These are phyloP conservation scores for Hydropotes inermis DNA, from an alignment of 2,113 vertebrate genomes.

Conservation along the genomic window DNA sequence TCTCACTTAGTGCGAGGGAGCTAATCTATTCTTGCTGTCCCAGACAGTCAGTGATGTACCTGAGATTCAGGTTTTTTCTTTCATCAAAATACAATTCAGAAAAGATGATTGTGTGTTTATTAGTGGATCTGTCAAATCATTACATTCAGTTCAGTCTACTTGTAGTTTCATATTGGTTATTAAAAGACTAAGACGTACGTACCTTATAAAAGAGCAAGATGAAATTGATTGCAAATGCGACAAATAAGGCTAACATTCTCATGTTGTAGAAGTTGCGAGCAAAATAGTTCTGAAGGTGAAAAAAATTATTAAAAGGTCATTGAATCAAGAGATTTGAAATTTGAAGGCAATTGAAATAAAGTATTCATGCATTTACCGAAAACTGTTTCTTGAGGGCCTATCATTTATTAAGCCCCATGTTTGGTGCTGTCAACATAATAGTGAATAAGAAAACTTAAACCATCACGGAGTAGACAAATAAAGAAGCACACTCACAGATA, in stretches of 20 bases:
- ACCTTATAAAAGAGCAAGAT: slow-evolving; percentile 99
- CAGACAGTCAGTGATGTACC: too few species aligned
- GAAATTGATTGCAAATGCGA: slow-evolving; percentile 98
- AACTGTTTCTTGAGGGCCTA: neutral
- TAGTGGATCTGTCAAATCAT: neutral
- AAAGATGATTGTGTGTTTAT: neutral
- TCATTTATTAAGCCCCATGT: neutral
- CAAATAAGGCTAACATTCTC: slow-evolving; percentile 97
- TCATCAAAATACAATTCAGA: neutral
- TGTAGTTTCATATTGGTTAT: neutral
- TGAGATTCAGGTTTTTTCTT: neutral
- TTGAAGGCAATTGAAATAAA: neutral
- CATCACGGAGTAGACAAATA: neutral
- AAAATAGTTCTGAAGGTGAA: slow-evolving; percentile 93
- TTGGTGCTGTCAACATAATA: neutral
- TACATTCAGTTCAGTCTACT: neutral
- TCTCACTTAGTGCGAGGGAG: neutral
- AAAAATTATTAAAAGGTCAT: slow-evolving; percentile 30
- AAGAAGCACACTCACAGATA: neutral
- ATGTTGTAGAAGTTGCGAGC: slow-evolving; percentile 99
- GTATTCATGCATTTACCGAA: neutral
- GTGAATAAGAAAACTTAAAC: neutral
- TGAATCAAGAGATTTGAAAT: neutral
- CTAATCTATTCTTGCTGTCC: neutral
- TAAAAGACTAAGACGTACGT: neutral